phyloP scores from a whole-genome alignment of 1,140 invertebrate species.

The Matsumurasca onukii region DNA sequence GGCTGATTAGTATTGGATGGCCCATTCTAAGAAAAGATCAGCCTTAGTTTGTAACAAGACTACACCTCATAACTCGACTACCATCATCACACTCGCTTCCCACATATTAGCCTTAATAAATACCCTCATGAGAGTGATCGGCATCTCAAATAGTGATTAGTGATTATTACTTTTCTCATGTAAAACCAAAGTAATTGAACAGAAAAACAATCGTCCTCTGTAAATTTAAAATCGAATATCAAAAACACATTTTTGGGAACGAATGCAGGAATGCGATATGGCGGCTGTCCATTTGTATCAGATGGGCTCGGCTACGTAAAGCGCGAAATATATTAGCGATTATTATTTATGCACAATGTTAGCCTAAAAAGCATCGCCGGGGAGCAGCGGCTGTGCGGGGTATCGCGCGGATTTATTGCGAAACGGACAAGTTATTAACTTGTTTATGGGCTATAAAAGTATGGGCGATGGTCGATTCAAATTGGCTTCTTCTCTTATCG shows the following conservation, averaged over 20 bases:
- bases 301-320: neutral
- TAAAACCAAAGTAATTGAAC: no score
- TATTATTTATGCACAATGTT: slow-evolving; percentile 15
- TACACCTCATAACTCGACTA: no score
- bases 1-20: no score
- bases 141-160: no score
- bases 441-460: slow-evolving; percentile 7
- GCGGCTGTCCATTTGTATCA: neutral
- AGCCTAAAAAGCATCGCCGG: neutral
- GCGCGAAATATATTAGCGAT: neutral
- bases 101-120: no score
- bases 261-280: slow-evolving; percentile 4
- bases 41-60: no score
- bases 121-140: no score
- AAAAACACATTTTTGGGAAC: neutral
- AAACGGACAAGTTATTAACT: neutral
- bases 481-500: slow-evolving; percentile 5
- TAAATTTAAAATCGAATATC: no score
- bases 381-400: neutral
- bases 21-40: no score
- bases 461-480: slow-evolving; percentile 3
- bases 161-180: no score
- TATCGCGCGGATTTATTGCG: neutral
- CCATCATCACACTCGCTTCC: no score
- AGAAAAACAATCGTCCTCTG: no score